Evolutionary conservation across 2,888 invertebrate species (phyloP), one percentile per base, ranked within the genome.

Genomic region (Criorhina ranunculi): DNA sequence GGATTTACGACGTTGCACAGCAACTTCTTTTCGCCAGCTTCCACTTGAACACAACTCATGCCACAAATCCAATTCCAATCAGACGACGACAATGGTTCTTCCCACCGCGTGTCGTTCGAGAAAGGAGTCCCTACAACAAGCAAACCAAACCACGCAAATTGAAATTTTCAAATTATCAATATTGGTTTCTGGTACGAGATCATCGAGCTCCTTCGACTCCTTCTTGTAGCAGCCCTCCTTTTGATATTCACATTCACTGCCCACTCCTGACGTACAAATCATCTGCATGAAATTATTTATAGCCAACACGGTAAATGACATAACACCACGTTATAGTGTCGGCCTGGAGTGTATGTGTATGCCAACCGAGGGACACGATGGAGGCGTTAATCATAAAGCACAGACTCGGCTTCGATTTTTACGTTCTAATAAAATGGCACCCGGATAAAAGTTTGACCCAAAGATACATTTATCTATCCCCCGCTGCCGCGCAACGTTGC

Each of bases 1-100:
- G 87, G 86, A 89, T 88, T 89, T 88, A 88, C 87, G 88, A 87
- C 86, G 83, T 42, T 75, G 85, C 35, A n/a, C 55, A 44, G 40
- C 19, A 35, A 60, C 62, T 62, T 24, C 57, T 60, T 49, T 59
- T 53, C 24, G 46, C 53, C 59, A 53, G 24, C 55, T 17, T 29
- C 24, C 11, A 37, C 15, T 19, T 7, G 17, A 15, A 35, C 53
- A 67, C 55, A 69, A 9, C 37, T 35, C 46, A 59, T 37, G 46
- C 42, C 33, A 62, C 64, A 70, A 64, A 70, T 73, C 42, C 57
- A 70, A 72, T 66, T 67, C 44, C 80, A 76, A 76, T 62, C 66
- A 57, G 31, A 44, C 53, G 35, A 55, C 37, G 37, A 66, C 44
- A 44, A 55, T 57, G 46, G 42, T 40, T 29, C 19, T 31, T 37